phyloP scores from a whole-genome alignment of 2,113 vertebrate genomes.

The Anseranas semipalmata region DNA sequence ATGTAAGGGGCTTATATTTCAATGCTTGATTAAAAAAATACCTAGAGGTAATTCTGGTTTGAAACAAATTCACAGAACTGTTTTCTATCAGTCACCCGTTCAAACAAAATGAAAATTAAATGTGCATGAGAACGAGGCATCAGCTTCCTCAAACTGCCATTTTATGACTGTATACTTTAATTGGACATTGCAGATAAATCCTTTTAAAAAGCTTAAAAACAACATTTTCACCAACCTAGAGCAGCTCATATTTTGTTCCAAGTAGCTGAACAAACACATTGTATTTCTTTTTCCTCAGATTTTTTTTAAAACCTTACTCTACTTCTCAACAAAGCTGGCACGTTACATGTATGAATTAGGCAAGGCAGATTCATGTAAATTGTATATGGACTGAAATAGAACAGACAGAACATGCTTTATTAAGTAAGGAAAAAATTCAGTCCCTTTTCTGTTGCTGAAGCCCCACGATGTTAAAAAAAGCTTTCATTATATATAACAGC shows the following conservation, averaged over 20 bases:
- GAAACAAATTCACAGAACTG: background rate
- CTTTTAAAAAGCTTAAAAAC: constrained; percentile 23
- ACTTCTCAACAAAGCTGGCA: background rate
- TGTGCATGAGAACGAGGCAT: background rate
- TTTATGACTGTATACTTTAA: constrained; percentile 9
- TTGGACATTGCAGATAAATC: constrained; percentile 38
- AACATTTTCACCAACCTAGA: background rate
- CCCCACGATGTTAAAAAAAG: background rate
- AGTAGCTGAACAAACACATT: background rate
- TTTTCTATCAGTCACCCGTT: background rate
- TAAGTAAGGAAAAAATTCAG: background rate
- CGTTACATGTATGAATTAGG: background rate
- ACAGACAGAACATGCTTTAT: background rate
- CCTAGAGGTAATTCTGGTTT: background rate
- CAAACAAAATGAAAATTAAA: constrained; percentile 35
- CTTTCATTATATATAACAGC: background rate
- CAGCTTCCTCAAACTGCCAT: background rate
- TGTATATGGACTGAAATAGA: background rate
- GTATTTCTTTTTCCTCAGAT: background rate
- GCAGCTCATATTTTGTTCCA: background rate
- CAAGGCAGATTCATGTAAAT: background rate
- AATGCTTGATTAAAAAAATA: background rate
- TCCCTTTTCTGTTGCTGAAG: background rate
- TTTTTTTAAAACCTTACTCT: background rate
- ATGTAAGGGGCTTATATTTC: background rate